These are phyloP conservation scores for Sphaerophoria taeniata DNA, from an alignment of 2,888 invertebrate species.

Conservation along the genomic window DNA sequence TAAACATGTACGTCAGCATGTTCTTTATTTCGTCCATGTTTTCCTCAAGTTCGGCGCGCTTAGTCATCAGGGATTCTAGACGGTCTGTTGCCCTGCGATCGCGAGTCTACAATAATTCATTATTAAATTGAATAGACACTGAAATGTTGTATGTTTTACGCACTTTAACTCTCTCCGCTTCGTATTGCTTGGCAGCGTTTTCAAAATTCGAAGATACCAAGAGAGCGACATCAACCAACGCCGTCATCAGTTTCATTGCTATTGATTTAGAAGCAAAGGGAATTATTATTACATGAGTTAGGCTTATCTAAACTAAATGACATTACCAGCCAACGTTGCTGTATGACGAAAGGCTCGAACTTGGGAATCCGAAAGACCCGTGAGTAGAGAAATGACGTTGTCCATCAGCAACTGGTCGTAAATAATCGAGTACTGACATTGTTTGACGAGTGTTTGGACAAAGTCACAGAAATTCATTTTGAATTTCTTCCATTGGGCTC, in stretches of 20 bases:
- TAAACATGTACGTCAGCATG: constrained; percentile 99
- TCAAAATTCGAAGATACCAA: constrained; percentile 98
- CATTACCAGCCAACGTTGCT: constrained; percentile 92
- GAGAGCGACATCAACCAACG: constrained; percentile 98
- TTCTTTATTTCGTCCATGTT: constrained; percentile 99
- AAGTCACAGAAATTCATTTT: constrained; percentile 98
- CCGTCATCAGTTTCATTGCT: constrained; percentile 99
- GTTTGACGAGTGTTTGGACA: constrained; percentile 96
- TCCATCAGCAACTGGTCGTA: constrained; percentile 99
- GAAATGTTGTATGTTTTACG: not conserved
- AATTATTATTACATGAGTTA: not conserved
- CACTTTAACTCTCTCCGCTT: constrained; percentile 95
- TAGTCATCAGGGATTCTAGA: constrained; percentile 95
- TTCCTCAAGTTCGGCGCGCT: constrained; percentile 97
- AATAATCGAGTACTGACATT: constrained; percentile 99
- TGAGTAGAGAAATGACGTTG: constrained; percentile 97
- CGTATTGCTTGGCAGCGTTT: constrained; percentile 98
- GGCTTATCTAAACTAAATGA: not conserved
- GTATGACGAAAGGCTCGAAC: constrained; percentile 96
- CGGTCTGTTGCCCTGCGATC: constrained; percentile 96
- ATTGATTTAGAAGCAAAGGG: constrained; percentile 50
- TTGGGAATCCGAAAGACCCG: constrained; percentile 98
- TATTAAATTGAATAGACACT: not conserved
- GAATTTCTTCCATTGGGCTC: constrained; percentile 98
- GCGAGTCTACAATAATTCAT: constrained; percentile 83